Evolutionary conservation across 2,888 invertebrate genomes (phyloP).

Genomic region (Choristoneura rosaceana): DNA sequence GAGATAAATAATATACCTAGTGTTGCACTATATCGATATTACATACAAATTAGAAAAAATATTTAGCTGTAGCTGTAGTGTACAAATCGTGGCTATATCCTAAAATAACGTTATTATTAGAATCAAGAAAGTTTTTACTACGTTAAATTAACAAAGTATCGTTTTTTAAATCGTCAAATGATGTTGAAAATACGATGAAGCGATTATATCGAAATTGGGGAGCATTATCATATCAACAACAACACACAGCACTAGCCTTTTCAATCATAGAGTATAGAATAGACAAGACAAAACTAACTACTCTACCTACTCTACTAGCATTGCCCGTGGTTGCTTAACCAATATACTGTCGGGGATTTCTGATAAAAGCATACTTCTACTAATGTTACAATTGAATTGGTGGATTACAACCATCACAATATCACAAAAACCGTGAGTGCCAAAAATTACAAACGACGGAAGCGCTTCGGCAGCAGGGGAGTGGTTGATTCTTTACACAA

Average conservation of each 20-base stretch:
- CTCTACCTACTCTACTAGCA: slow-evolving; percentile 65
- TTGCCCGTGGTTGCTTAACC: slow-evolving; percentile 85
- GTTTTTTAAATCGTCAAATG: background rate
- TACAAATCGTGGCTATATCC: too few species aligned
- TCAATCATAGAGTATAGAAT: slow-evolving; percentile 78
- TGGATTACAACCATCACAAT: slow-evolving; percentile 73
- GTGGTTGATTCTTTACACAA: slow-evolving; percentile 84
- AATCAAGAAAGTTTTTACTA: too few species aligned
- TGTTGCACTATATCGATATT: background rate
- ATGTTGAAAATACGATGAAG: background rate
- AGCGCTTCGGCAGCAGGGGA: slow-evolving; percentile 81
- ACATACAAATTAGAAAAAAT: background rate
- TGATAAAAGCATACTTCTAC: slow-evolving; percentile 76
- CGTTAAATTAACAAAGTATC: too few species aligned
- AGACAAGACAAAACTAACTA: slow-evolving; percentile 65
- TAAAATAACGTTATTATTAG: too few species aligned
- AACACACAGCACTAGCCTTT: slow-evolving; percentile 41
- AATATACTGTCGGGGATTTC: slow-evolving; percentile 80
- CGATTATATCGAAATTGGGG: background rate
- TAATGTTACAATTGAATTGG: slow-evolving; percentile 82
- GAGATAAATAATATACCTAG: background rate
- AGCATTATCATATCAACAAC: slow-evolving; percentile 6
- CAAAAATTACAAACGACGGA: slow-evolving; percentile 75
- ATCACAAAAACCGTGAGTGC: slow-evolving; percentile 73
- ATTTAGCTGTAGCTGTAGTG: background rate